Base-by-base conservation (phyloP, 2,888 invertebrate species). In the Eilema depressum region DNA sequence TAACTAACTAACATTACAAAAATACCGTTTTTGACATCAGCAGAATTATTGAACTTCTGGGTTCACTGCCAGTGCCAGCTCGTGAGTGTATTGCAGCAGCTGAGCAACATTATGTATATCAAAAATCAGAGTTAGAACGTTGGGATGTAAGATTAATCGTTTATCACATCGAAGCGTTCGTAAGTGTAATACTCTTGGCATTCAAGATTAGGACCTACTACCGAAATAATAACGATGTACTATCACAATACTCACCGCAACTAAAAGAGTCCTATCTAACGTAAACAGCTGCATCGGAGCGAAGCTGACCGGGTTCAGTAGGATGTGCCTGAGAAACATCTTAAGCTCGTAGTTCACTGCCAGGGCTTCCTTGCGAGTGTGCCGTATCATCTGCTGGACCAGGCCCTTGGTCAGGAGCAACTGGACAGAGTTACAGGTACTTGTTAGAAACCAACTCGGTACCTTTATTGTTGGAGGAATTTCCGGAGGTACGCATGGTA, bases 381-480 rank as follows among this genome's bases (percentile, higher is more conserved):
- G 59, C 10, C 68, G 63, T n/a, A n/a, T 63, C 57, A 69, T 63
- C 12, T 28, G 63, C n/a, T 25, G 33, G 20, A 68, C 33, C 56
- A 63, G 37, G 8, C 23, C 30, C 12, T 37, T 63, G 7, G 63
- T 63, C 26, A 57, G 4, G 11, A 3, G 3, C 26, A 68, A 25
- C 68, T 68, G 33, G 12, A 57, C 14, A 60, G 17, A 67, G 7
- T 17, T 37, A 41, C 14, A 0, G 2, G 7, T 17, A 17, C 3
- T 25, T 37, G 12, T 37, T 37, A 37, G 14, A n/a, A 23, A 62
- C 28, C 1, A 3, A 20, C 17, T 60, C 2, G 17, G 17, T 41
- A 41, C 4, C 14, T 17, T 28, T 60, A 5, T 25, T 20, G n/a
- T n/a, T 12, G 20, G 23, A 33, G 12, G 26, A 41, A 41, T 17